Percentiles rank a stretch among this genome's conserved stretches.
These are phyloP conservation scores for Lithophane leautieri DNA, from an alignment of 2,888 invertebrate species.

Conservation along the genomic window DNA sequence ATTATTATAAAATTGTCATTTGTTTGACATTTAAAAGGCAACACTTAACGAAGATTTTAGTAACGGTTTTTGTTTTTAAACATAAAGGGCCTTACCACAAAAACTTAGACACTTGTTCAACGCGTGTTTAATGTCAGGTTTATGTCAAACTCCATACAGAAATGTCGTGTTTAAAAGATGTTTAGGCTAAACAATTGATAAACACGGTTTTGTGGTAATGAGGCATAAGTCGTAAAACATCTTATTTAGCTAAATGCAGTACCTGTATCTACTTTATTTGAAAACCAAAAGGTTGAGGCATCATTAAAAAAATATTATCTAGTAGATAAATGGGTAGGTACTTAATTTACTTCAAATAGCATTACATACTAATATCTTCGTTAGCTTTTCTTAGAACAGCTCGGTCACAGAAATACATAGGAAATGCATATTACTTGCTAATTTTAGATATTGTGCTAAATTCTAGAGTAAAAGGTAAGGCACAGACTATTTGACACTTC, in stretches of 20 bases:
- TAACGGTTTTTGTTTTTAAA: conserved; percentile 29
- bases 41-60: conserved; percentile 55
- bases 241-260: conserved; percentile 1
- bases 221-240: not conserved
- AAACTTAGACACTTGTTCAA: too few species aligned
- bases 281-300: conserved; percentile 12
- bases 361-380: conserved; percentile 59
- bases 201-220: too few species aligned
- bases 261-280: not conserved
- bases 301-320: conserved; percentile 23
- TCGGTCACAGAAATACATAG: conserved; percentile 53
- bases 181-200: too few species aligned
- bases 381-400: conserved; percentile 40
- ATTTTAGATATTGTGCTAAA: conserved; percentile 64
- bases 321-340: conserved; percentile 1
- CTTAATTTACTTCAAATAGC: conserved; percentile 10
- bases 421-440: conserved; percentile 56
- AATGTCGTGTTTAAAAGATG: too few species aligned
- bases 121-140: too few species aligned
- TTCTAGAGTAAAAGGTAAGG: conserved; percentile 75
- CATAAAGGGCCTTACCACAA: too few species aligned
- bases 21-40: conserved; percentile 25
- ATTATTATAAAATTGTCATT: conserved; percentile 31
- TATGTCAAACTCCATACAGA: too few species aligned
- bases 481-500: conserved; percentile 78